A percentile compares a stretch with the other conserved stretches of the same genome.
Conservation (phyloP, 2,113 vertebrate species). For the Pachyramphus minor region DNA sequence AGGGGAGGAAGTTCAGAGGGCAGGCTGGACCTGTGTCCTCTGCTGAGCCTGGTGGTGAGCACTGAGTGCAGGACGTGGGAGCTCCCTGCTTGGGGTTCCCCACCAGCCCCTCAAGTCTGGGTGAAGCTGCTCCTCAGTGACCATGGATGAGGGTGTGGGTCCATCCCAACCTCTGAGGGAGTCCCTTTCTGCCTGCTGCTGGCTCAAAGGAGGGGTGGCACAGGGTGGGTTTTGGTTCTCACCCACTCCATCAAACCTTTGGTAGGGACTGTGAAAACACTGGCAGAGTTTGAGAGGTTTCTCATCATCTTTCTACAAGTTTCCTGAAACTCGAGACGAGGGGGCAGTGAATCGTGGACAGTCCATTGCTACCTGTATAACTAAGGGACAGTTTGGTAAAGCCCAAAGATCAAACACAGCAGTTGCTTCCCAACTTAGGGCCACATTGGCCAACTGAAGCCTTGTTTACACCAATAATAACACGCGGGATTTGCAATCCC, state of each 20-base stretch:
- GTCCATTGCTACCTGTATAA: fast-evolving
- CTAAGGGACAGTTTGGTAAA: fast-evolving
- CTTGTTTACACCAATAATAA: background rate
- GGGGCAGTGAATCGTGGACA: background rate
- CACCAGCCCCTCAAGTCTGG: fast-evolving
- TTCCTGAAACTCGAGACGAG: background rate
- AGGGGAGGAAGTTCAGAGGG: background rate
- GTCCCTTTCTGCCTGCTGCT: background rate
- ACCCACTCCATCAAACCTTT: background rate
- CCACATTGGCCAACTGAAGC: background rate
- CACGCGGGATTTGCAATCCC: fast-evolving
- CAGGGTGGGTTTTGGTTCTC: background rate
- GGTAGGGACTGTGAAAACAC: background rate
- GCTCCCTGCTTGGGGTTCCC: background rate
- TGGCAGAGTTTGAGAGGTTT: background rate
- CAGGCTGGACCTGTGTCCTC: background rate
- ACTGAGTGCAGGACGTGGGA: background rate
- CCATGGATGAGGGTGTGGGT: background rate
- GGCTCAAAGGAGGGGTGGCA: background rate
- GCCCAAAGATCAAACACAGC: background rate
- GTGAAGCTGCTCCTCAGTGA: background rate
- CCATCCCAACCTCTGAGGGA: fast-evolving
- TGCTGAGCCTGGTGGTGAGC: background rate
- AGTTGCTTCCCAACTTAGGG: background rate
- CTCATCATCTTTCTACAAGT: background rate